Percentiles rank a stretch among this genome's conserved stretches.
Conservation (phyloP, 64 coral and sea anemone species). For the Dendrophyllia cribrosa region DNA sequence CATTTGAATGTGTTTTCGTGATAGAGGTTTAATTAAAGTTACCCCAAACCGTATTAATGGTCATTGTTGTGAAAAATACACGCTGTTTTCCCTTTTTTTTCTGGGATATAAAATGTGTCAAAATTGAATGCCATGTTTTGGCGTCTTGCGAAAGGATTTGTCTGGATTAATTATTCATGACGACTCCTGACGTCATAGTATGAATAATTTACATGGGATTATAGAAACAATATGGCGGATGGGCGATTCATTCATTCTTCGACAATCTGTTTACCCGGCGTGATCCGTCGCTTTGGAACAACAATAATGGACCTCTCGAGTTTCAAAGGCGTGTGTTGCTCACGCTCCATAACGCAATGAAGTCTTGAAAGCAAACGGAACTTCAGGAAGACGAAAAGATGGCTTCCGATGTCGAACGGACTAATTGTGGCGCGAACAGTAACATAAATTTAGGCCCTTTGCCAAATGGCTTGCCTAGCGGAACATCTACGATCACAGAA, state of each 20-base stretch:
- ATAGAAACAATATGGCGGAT: conserved; percentile 22
- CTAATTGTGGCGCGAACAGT: background rate
- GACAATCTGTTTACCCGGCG: background rate
- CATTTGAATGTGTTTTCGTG: background rate
- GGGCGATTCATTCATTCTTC: conserved; percentile 17
- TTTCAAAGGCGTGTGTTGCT: conserved; percentile 12
- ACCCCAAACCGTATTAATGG: background rate
- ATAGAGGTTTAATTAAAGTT: background rate
- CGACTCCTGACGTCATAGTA: conserved; percentile 13
- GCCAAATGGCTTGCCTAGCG: background rate
- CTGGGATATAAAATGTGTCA: background rate
- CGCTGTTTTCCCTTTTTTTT: too few relatives aligned
- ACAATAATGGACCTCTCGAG: background rate
- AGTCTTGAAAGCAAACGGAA: background rate
- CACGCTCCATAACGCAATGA: background rate
- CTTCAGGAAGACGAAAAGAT: conserved; percentile 8
- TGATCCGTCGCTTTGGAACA: background rate
- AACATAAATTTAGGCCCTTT: background rate
- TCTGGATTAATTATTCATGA: conserved; percentile 14
- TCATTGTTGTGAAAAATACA: background rate
- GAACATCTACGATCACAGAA: conserved; percentile 35
- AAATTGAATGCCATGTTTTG: background rate
- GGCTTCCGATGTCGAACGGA: conserved; percentile 36
- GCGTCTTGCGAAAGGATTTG: background rate
- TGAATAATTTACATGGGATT: conserved; percentile 54